Base-by-base conservation (phyloP, 2,888 invertebrate species). In the Synanthedon andrenaeformis region DNA sequence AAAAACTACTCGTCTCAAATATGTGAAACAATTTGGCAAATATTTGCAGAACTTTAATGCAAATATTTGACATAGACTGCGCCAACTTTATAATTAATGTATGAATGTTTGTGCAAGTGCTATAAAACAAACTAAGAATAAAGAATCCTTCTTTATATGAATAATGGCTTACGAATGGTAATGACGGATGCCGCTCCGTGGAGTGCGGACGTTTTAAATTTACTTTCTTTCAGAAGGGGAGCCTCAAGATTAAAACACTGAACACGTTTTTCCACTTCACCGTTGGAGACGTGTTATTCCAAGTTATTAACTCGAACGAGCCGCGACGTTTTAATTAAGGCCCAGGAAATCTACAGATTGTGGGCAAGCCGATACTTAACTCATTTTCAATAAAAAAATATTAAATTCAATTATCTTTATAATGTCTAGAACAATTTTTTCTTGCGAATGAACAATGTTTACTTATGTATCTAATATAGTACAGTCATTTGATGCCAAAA, bases 221-320 rank as follows among this genome's bases (percentile, higher is more conserved):
- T 45, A 45, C 45, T 45, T 45, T 45, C 14, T 49, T 49, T 45
- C 45, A 13, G 19, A 49, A 49, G 12, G 45, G 45, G 49, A 49
- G 49, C 8, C 23, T 12, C 17, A 17, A 49, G 49, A 49, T 69
- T 63, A 59, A 66, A 65, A 69, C 35, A 53, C 63, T 6, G 55
- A 59, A 61, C 67, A 69, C 69, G 67, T 63, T 59, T 62, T 61
- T 56, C 54, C 62, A 53, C 59, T 59, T 55, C 56, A 54, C 56
- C 60, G 58, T 59, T 51, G 52, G 55, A 64, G 58, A 63, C 62
- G 59, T 65, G 62, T 68, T 65, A 65, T 65, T 66, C 58, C 59
- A 63, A 63, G 59, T 62, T 63, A 63, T 64, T 62, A 63, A 62
- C 58, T 60, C 55, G 55, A 62, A 60, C 60, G 55, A 62, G 63